Evolutionary conservation across 2,888 invertebrate species (phyloP), one percentile per base, ranked within the genome.

Genomic region (Flexamia atlantica): DNA sequence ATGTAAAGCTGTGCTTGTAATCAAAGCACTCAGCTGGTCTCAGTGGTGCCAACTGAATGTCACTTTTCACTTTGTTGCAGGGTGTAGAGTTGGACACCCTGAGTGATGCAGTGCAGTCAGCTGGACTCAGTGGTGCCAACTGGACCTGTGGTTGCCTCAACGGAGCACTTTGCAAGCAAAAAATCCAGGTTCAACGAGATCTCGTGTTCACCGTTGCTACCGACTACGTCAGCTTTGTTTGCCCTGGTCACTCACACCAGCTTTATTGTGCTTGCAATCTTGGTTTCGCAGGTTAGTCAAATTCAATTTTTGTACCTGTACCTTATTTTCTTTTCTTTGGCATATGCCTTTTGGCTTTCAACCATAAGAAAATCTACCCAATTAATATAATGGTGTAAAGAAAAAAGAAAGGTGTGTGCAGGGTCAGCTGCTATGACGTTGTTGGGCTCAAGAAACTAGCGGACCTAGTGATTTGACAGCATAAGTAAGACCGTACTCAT

Each of bases 231-330:
- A 95, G 95, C 88, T 96, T 96, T 89, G 96, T 97, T 0, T 94
- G 95, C 0, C 95, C 96, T 0, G 91, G 92, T 14, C 96, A 96
- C 89, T 91, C 91, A 50, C 94, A 95, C 87, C 92, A 92, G 76
- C 92, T 95, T 85, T 95, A 95, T 87, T 99, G 99, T 90, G 92
- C 93, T 64, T 98, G 98, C 90, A 93, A 94, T 87, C 93, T 95
- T 87, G 98, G 98, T 30, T 97, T 93, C 90, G 95, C 94, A 70
- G 92, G 92, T 90, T 88, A 86, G 82, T 81, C 3, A 72, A 28
- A 2, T 32, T 79, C 79, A 30, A 60, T 70, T 12, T 70, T 42
- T 83, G 84, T 88, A 40, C 5, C 40, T 40, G 12, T 9, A 40
- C 40, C 5, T 40, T 9, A 12, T 40, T 40, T 40, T n/a, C n/a